Conservation (phyloP, 2,888 invertebrate species). For the Phoronis australis region DNA sequence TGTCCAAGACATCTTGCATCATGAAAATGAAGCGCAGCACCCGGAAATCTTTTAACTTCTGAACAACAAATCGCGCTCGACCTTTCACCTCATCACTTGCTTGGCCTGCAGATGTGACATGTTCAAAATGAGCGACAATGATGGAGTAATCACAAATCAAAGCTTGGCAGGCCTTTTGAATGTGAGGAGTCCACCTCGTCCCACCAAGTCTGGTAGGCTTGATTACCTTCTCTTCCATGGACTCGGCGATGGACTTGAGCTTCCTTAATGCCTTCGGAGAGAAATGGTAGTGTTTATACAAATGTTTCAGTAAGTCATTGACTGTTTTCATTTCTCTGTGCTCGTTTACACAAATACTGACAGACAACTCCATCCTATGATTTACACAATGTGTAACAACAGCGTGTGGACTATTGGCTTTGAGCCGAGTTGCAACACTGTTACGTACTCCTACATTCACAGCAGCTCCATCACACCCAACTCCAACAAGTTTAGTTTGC, state of each 20-base stretch:
- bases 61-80: neutral
- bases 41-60: neutral
- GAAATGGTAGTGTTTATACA: slow-evolving; percentile 17
- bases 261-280: slow-evolving; percentile 17
- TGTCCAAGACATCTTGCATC: neutral
- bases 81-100: neutral
- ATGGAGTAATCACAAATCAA: neutral
- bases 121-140: slow-evolving; percentile 1
- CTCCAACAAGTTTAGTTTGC: slow-evolving; percentile 10
- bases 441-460: slow-evolving; percentile 12
- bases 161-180: neutral
- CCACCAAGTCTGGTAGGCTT: slow-evolving; percentile 15
- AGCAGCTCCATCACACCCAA: slow-evolving; percentile 14
- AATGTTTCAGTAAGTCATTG: slow-evolving; percentile 10
- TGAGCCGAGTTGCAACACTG: slow-evolving; percentile 11
- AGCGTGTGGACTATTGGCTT: slow-evolving; percentile 9
- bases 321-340: slow-evolving; percentile 10
- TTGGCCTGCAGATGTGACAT: neutral
- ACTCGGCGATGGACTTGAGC: slow-evolving; percentile 12
- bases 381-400: slow-evolving; percentile 13
- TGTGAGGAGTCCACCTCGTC: slow-evolving; percentile 18
- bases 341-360: slow-evolving; percentile 14
- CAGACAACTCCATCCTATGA: slow-evolving; percentile 14
- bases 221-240: slow-evolving; percentile 13
- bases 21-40: neutral